These are phyloP conservation scores for Torymus aiolomorphi DNA, from an alignment of 2,888 invertebrate genomes.

Conservation along the genomic window DNA sequence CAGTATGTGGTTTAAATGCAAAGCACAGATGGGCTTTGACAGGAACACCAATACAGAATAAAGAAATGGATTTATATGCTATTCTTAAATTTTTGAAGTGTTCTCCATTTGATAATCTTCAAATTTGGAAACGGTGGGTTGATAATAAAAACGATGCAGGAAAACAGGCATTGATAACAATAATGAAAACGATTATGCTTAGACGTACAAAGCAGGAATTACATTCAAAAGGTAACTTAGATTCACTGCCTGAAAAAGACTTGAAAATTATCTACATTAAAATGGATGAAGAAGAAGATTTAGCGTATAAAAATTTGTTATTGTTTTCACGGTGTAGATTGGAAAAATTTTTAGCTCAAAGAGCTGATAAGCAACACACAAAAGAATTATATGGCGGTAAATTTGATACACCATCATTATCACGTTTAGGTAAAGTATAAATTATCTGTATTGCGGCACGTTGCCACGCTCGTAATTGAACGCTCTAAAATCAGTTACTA, in stretches of 20 bases:
- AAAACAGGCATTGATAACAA: conserved; percentile 86
- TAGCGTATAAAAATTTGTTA: no score
- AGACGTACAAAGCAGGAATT: conserved; percentile 91
- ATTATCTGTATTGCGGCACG: not conserved
- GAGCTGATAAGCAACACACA: no score
- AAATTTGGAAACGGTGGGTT: conserved; percentile 95
- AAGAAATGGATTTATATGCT: conserved; percentile 88
- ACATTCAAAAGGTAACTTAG: no score
- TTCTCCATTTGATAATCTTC: conserved; percentile 91
- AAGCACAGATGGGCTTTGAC: conserved; percentile 88
- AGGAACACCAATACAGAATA: conserved; percentile 97
- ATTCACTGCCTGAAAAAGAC: no score
- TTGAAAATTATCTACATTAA: no score
- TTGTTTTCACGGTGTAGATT: no score
- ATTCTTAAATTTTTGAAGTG: conserved; percentile 89
- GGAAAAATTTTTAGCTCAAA: no score
- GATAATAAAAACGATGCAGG: conserved; percentile 89
- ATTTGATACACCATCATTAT: conserved; percentile 50
- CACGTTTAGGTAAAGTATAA: conserved; percentile 28
- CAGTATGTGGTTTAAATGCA: conserved; percentile 82
- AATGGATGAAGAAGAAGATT: no score
- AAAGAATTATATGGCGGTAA: no score
- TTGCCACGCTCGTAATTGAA: no score
- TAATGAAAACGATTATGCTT: conserved; percentile 90
- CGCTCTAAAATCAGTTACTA: no score